Conservation (phyloP, 1,140 invertebrate genomes). For the Oryzaephilus surinamensis region DNA sequence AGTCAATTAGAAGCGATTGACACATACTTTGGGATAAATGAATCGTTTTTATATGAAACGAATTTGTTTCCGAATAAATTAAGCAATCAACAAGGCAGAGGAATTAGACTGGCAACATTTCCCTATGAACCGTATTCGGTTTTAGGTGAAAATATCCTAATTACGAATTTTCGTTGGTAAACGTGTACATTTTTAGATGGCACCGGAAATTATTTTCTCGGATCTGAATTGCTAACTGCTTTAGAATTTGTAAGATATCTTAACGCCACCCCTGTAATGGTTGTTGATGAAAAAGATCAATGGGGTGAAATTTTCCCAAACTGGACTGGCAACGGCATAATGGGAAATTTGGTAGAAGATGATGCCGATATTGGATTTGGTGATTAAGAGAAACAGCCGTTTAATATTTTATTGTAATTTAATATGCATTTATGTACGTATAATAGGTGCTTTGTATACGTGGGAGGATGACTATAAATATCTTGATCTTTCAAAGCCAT, state of each 20-base stretch:
- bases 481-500: constrained; percentile 44
- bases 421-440: background rate
- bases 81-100: constrained; percentile 20
- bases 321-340: constrained; percentile 43
- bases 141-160: constrained; percentile 20
- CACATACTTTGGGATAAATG: constrained; percentile 22
- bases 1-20: constrained; percentile 15
- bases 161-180: background rate
- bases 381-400: constrained; percentile 15
- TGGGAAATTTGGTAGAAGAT: constrained; percentile 45
- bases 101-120: constrained; percentile 20
- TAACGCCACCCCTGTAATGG: constrained; percentile 40
- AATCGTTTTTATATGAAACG: constrained; percentile 14
- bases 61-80: constrained; percentile 28
- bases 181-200: no score
- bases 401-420: no score
- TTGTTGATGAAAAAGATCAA: constrained; percentile 39
- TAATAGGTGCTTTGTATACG: constrained; percentile 45
- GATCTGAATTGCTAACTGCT: constrained; percentile 35
- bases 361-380: constrained; percentile 45
- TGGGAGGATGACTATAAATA: constrained; percentile 45
- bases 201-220: constrained; percentile 27
- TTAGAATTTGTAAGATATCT: constrained; percentile 35
- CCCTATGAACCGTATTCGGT: constrained; percentile 24
- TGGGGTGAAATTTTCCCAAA: constrained; percentile 50